These are phyloP conservation scores for Drosophila imparisetae DNA, from an alignment of 2,888 invertebrate species.

Conservation along the genomic window DNA sequence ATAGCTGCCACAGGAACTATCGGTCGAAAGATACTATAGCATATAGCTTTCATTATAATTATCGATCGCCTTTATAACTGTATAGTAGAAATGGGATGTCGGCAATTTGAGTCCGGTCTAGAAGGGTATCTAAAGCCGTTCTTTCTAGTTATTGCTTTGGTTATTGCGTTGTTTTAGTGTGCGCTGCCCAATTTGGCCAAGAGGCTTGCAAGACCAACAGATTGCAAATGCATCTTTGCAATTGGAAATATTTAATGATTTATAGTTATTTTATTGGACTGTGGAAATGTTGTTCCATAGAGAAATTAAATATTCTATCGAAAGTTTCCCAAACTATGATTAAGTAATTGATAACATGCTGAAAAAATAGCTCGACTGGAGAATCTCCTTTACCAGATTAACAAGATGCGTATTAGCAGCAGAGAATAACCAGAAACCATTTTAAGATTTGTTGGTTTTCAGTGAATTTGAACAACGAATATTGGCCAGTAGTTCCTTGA, in stretches of 20 bases:
- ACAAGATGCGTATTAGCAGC: background rate
- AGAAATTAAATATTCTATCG: background rate
- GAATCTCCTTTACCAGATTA: background rate
- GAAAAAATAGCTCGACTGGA: background rate
- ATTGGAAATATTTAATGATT: background rate
- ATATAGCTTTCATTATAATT: background rate
- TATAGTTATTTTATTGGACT: background rate
- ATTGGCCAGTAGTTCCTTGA: background rate
- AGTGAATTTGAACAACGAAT: background rate
- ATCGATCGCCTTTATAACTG: background rate
- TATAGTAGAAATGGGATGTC: background rate
- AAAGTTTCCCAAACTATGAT: background rate
- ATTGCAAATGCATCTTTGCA: background rate
- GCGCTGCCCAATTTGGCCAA: constrained; percentile 37
- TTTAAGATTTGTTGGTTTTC: background rate
- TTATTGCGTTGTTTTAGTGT: constrained; percentile 13
- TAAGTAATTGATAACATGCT: background rate
- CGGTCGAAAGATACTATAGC: background rate
- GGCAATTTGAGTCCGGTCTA: too few relatives aligned
- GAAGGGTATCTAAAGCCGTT: background rate
- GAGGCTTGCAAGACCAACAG: constrained; percentile 29
- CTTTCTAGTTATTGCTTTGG: constrained; percentile 5
- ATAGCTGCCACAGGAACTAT: too few relatives aligned
- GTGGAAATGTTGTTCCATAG: background rate
- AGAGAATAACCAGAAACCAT: background rate